These are phyloP conservation scores for Osmerus eperlanus DNA, from an alignment of 2,113 vertebrate genomes.

Conservation along the genomic window DNA sequence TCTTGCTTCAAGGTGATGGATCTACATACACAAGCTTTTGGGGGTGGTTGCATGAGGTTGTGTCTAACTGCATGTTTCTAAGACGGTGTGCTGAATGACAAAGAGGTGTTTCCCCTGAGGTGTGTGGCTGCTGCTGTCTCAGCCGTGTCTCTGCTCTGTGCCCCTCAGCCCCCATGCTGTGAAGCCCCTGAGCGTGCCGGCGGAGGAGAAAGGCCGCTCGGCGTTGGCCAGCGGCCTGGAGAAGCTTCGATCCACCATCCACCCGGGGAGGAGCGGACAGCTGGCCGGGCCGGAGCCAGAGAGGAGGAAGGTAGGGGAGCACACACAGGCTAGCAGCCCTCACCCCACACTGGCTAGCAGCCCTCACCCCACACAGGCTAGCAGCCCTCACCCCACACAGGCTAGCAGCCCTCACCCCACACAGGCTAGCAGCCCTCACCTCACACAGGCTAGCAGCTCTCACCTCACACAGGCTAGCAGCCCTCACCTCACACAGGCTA, in stretches of 20 bases:
- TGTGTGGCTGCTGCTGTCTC: too few species aligned
- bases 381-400: too few species aligned
- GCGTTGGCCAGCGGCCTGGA: constrained; percentile 82
- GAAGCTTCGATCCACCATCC: constrained; percentile 81
- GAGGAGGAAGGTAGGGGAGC: constrained; percentile 72
- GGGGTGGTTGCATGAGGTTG: too few species aligned
- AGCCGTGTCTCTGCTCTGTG: not conserved
- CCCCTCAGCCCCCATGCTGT: constrained; percentile 83
- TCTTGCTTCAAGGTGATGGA: too few species aligned
- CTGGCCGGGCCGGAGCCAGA: constrained; percentile 67
- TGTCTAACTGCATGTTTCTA: too few species aligned
- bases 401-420: too few species aligned
- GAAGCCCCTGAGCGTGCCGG: constrained; percentile 80
- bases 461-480: too few species aligned
- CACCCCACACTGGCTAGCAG: not conserved
- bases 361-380: too few species aligned
- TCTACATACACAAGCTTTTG: too few species aligned
- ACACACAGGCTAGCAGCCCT: not conserved
- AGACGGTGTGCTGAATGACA: not conserved
- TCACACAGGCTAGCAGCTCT: too few species aligned
- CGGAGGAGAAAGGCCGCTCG: constrained; percentile 73
- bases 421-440: too few species aligned
- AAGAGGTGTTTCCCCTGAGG: not conserved
- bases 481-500: too few species aligned
- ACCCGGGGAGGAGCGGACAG: constrained; percentile 70